Base-by-base conservation (phyloP, 1,140 invertebrate species). In the Lutraria rhynchaena region DNA sequence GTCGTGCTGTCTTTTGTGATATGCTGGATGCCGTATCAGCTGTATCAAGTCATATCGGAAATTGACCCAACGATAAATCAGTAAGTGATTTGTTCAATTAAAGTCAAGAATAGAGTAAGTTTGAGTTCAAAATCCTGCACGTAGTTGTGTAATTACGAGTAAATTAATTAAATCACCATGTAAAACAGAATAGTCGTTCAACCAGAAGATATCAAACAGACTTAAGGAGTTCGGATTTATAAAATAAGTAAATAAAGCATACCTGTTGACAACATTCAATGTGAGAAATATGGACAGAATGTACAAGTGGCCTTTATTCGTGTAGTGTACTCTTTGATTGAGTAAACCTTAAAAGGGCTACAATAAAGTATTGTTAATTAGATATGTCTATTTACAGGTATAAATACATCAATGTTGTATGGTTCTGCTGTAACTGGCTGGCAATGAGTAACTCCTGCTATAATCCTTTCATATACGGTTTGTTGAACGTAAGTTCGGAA, bases 371-470 rank as follows among this genome's bases (percentile, higher is more conserved):
- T n/a, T n/a, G n/a, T n/a, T n/a, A n/a, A n/a, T n/a, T n/a, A n/a
- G n/a, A n/a, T n/a, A n/a, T 41, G 37, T 61, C 75, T 37, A 44
- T 77, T 88, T 87, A 24, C 86, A 91, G 91, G 13, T 92, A 89
- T 81, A 86, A 89, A 46, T 90, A 92, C 77, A 92, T 93, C 70
- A 92, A 92, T 82, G 89, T 93, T 51, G 89, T 92, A 27, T 93
- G 91, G 91, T 96, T 97, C 89, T 96, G 95, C 88, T 96, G 94
- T 87, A 96, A 97, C 90, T 97, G 96, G 96, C 90, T 97, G 81
- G 96, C 96, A 0, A 97, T 97, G 96, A 96, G 95, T 84, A 97
- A 97, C 89, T 96, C 95, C 55, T 96, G 96, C 87, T 96, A 96
- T 89, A 97, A 97, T 91, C 96, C 96, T 0, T 96, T 97, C 87